A percentile compares a stretch with the other conserved stretches of the same genome.
phyloP scores from a whole-genome alignment of 2,797 vertebrate species.

The Fistularia commersonii region DNA sequence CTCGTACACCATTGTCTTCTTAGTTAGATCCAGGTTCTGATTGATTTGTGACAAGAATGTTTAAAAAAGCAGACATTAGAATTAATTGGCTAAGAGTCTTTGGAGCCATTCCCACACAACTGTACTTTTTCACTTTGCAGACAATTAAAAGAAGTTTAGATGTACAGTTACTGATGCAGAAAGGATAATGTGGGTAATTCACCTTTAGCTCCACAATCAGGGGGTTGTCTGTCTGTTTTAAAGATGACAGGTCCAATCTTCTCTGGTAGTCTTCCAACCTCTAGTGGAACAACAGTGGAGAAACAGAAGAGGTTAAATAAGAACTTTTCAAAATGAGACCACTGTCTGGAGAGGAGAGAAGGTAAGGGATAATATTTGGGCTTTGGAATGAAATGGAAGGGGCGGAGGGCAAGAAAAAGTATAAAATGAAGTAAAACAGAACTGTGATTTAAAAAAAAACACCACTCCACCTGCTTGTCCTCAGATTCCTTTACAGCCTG shows the following conservation, averaged over 20 bases:
- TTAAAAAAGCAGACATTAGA: no score
- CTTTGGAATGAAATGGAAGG: no score
- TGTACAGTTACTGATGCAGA: not conserved
- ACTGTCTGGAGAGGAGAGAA: conserved; percentile 4
- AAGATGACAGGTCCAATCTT: conserved; percentile 88
- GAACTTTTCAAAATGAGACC: conserved; percentile 7
- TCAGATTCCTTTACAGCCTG: conserved; percentile 96
- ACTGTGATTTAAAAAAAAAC: not conserved
- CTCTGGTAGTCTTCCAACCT: conserved; percentile 96
- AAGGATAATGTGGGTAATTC: conserved; percentile 27
- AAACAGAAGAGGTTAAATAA: conserved; percentile 8
- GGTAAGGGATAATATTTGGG: no score
- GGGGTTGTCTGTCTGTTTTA: conserved; percentile 93
- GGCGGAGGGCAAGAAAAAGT: no score
- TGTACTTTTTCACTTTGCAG: no score
- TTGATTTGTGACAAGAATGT: not conserved
- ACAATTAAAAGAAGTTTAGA: no score
- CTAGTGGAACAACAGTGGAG: conserved; percentile 59
- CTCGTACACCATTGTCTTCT: conserved; percentile 94
- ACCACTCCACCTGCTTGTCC: conserved; percentile 84
- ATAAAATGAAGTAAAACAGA: not conserved
- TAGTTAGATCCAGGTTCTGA: conserved; percentile 96
- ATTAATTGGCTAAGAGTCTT: no score
- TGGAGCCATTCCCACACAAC: no score
- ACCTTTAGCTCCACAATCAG: conserved; percentile 95